phyloP scores from a whole-genome alignment of 1,140 invertebrate species.

The Zophobas morio region DNA sequence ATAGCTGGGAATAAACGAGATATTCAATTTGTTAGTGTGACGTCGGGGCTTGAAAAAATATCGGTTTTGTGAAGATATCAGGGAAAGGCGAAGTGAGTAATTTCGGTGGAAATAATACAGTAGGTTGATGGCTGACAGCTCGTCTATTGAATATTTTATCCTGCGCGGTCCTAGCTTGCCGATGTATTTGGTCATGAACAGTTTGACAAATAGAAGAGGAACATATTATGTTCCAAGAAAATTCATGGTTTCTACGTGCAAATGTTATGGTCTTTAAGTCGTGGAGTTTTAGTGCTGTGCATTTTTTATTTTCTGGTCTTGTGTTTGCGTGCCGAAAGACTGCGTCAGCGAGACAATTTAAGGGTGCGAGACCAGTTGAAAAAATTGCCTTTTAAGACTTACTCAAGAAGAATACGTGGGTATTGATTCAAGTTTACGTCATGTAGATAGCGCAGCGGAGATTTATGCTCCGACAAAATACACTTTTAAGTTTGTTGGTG shows the following conservation, averaged over 20 bases:
- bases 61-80: slow-evolving; percentile 32
- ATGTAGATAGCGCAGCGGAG: no score
- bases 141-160: slow-evolving; percentile 43
- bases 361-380: no score
- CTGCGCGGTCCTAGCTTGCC: slow-evolving; percentile 9
- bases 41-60: slow-evolving; percentile 9
- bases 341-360: not conserved
- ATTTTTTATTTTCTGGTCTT: slow-evolving; percentile 1
- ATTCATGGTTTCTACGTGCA: slow-evolving; percentile 28
- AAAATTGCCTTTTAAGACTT: no score
- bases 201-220: slow-evolving; percentile 42
- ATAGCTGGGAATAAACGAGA: not conserved
- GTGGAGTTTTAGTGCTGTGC: slow-evolving; percentile 10
- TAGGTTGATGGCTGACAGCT: slow-evolving; percentile 38
- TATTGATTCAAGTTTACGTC: no score
- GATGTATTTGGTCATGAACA: slow-evolving; percentile 41
- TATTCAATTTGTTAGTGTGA: slow-evolving; percentile 20
- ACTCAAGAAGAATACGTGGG: no score
- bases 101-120: slow-evolving; percentile 27
- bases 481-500: no score
- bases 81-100: slow-evolving; percentile 29
- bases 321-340: slow-evolving; percentile 11
- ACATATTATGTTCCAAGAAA: slow-evolving; percentile 37
- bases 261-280: slow-evolving; percentile 23
- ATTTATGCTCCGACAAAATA: no score